These are phyloP conservation scores for Natrix natrix DNA, from an alignment of 2,797 vertebrate species.

Conservation along the genomic window DNA sequence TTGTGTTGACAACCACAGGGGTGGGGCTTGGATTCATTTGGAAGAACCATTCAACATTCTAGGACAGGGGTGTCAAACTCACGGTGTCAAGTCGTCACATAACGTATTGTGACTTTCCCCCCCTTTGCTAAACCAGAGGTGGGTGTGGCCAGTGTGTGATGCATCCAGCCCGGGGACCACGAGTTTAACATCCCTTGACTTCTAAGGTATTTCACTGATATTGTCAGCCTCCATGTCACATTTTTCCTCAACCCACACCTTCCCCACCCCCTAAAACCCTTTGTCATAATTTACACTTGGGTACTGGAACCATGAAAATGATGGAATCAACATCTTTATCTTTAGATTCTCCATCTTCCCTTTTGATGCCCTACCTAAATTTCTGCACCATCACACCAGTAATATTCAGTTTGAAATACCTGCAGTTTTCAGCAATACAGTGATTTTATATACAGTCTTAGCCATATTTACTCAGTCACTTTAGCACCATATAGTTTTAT, in stretches of 20 bases:
- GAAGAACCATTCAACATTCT: not conserved
- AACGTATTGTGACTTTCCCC: no score
- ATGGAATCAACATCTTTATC: not conserved
- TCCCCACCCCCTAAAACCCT: not conserved
- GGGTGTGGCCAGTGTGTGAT: no score
- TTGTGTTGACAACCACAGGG: not conserved
- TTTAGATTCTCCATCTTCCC: not conserved
- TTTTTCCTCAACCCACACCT: no score
- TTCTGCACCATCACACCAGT: not conserved
- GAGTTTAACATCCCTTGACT: not conserved
- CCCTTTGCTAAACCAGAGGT: no score
- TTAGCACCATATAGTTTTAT: not conserved
- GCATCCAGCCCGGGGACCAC: rapidly evolving
- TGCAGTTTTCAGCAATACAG: not conserved
- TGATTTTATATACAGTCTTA: not conserved
- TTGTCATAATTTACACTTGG: not conserved
- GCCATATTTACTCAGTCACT: not conserved
- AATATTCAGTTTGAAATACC: not conserved
- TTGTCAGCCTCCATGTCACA: no score
- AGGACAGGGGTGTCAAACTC: no score
- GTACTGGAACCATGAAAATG: not conserved
- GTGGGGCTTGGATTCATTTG: not conserved
- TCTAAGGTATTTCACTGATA: not conserved
- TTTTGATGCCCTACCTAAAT: not conserved
- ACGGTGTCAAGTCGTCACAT: no score